A percentile compares a stretch with the other conserved stretches of the same genome.
These are phyloP conservation scores for Sarcophaga carnaria DNA, from an alignment of 2,888 invertebrate species.

Conservation along the genomic window DNA sequence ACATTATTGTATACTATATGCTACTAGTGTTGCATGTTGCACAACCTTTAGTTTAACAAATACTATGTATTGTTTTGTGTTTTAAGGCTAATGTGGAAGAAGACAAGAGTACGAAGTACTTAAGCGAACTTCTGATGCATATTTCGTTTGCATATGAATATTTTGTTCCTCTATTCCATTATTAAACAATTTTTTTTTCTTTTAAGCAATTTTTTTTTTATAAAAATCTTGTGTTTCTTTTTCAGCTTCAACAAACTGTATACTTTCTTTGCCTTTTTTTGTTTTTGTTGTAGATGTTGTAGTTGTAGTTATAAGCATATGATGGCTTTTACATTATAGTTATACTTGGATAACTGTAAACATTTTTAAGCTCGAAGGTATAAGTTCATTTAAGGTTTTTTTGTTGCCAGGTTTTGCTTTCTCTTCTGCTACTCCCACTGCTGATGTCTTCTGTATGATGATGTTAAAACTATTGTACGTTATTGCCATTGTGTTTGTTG, in stretches of 20 bases:
- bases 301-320: background rate
- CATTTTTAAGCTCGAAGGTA: slow-evolving; percentile 44
- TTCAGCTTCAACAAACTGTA: background rate
- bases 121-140: slow-evolving; percentile 39
- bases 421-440: background rate
- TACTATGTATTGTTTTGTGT: slow-evolving; percentile 48
- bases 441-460: background rate
- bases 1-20: background rate
- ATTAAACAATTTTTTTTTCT: background rate
- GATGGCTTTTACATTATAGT: slow-evolving; percentile 26
- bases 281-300: no score
- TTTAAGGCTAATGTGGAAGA: slow-evolving; percentile 27
- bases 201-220: background rate
- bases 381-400: background rate
- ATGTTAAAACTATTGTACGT: background rate
- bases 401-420: background rate
- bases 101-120: slow-evolving; percentile 39
- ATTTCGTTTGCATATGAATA: slow-evolving; percentile 49
- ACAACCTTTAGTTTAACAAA: slow-evolving; percentile 39
- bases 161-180: slow-evolving; percentile 19
- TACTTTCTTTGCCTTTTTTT: no score
- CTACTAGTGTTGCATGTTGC: slow-evolving; percentile 17
- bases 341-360: slow-evolving; percentile 40
- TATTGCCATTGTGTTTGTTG: background rate
- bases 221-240: background rate